Evolutionary conservation across 2,888 invertebrate genomes (phyloP).

Genomic region (Drosophila ustulata): DNA sequence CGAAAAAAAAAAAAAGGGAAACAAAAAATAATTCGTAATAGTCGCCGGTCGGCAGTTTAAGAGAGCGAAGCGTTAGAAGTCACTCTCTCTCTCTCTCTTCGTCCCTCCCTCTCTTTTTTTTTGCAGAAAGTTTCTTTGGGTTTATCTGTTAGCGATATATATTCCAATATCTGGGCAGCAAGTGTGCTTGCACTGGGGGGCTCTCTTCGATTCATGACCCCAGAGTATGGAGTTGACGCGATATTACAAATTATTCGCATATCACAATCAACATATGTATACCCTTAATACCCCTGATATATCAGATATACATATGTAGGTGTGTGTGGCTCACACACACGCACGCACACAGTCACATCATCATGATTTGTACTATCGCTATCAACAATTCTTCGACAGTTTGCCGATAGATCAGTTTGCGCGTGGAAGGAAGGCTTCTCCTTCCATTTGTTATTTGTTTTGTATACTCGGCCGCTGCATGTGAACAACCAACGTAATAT

Average conservation of each 20-base stretch:
- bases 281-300: slow-evolving; percentile 2
- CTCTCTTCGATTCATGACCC: slow-evolving; percentile 36
- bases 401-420: slow-evolving; percentile 81
- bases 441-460: slow-evolving; percentile 44
- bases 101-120: not conserved
- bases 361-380: slow-evolving; percentile 60
- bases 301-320: not conserved
- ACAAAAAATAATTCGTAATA: slow-evolving; percentile 31
- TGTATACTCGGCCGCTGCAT: slow-evolving; percentile 4
- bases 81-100: slow-evolving; percentile 2
- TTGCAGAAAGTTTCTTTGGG: slow-evolving; percentile 16
- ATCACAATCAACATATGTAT: slow-evolving; percentile 18
- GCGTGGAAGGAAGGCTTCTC: slow-evolving; percentile 73
- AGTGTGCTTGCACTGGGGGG: slow-evolving; percentile 9
- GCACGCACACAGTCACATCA: slow-evolving; percentile 30
- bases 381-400: slow-evolving; percentile 81
- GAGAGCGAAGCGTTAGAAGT: slow-evolving; percentile 42
- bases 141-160: slow-evolving; percentile 33
- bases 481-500: not conserved
- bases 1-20: slow-evolving; percentile 22
- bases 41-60: slow-evolving; percentile 26
- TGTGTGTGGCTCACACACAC: slow-evolving; percentile 4
- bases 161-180: not conserved
- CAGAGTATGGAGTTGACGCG: slow-evolving; percentile 14
- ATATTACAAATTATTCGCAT: slow-evolving; percentile 32